phyloP scores from a whole-genome alignment of 2,888 invertebrate genomes.

The Listrodromus nycthemerus region DNA sequence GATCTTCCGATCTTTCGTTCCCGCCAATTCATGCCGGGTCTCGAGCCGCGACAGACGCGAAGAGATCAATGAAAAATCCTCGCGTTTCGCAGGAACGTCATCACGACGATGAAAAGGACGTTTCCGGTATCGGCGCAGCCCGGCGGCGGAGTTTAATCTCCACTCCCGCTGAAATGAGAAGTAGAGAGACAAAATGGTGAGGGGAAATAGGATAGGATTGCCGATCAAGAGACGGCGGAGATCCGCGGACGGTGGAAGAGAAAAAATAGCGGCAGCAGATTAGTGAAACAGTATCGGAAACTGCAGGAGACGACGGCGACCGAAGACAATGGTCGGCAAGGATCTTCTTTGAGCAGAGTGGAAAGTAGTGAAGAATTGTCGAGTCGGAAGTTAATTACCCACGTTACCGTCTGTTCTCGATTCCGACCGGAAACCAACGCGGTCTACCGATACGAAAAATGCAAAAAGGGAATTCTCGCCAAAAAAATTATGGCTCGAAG shows the following conservation, averaged over 20 bases:
- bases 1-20: constrained; percentile 59
- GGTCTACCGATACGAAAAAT: neutral
- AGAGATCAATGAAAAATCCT: constrained; percentile 75
- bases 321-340: constrained; percentile 10
- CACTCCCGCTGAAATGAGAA: constrained; percentile 41
- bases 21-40: constrained; percentile 67
- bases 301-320: neutral
- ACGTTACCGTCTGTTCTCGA: neutral
- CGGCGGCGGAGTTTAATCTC: constrained; percentile 28
- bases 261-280: constrained; percentile 39
- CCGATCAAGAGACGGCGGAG: constrained; percentile 11
- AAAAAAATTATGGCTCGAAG: neutral
- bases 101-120: constrained; percentile 12
- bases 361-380: neutral
- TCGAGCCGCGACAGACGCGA: constrained; percentile 65
- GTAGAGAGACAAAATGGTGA: constrained; percentile 24
- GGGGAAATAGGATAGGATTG: constrained; percentile 24
- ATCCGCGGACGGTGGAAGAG: neutral
- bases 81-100: constrained; percentile 8
- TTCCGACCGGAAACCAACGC: constrained; percentile 44
- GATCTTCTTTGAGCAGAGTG: neutral
- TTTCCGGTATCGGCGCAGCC: constrained; percentile 10
- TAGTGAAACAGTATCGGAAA: constrained; percentile 11
- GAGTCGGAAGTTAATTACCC: neutral
- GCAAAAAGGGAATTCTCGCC: too few relatives aligned